Percentiles rank a stretch among this genome's conserved stretches.
Conservation (phyloP, 2,888 invertebrate species). For the Spodoptera picta region DNA sequence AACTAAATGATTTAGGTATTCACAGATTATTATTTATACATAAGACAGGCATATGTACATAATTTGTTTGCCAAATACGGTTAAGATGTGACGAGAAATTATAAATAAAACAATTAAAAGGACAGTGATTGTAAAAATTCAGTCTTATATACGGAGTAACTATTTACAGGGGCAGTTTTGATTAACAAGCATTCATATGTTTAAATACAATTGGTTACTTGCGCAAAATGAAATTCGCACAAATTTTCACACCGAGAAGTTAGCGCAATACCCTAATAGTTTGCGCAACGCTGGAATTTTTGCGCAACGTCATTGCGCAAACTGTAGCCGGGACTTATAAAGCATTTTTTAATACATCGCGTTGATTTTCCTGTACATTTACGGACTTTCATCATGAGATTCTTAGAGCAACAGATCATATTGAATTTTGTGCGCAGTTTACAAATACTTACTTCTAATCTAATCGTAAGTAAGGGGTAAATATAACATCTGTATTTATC, state of each 20-base stretch:
- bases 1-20: conserved; percentile 66
- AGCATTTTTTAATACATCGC: not conserved
- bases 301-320: no score
- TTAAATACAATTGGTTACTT: no score
- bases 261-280: no score
- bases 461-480: not conserved
- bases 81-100: conserved; percentile 52
- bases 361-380: not conserved
- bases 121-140: conserved; percentile 32
- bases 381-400: conserved; percentile 17
- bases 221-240: no score
- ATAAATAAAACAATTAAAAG: conserved; percentile 5
- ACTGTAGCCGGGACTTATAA: no score
- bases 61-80: conserved; percentile 30
- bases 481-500: not conserved
- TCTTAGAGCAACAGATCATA: conserved; percentile 32
- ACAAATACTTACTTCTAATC: conserved; percentile 18
- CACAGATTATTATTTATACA: conserved; percentile 59
- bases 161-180: conserved; percentile 46
- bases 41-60: conserved; percentile 53
- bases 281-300: no score
- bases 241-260: no score
- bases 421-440: conserved; percentile 40
- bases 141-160: conserved; percentile 39
- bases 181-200: conserved; percentile 3